Percentiles rank a stretch among this genome's conserved stretches.
phyloP scores from a whole-genome alignment of 1,140 invertebrate species.

The Caenorhabditis briggsae region DNA sequence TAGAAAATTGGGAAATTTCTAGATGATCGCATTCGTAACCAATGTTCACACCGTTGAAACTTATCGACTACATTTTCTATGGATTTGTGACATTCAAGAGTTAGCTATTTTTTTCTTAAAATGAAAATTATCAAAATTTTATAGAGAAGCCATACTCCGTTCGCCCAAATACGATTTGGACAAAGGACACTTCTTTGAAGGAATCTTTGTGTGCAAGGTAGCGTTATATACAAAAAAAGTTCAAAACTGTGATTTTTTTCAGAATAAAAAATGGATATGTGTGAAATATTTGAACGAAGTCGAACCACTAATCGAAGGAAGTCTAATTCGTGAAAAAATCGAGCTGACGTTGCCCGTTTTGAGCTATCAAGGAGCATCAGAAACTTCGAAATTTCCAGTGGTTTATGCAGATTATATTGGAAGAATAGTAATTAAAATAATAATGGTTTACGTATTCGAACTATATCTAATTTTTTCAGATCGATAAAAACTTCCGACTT shows the following conservation, averaged over 20 bases:
- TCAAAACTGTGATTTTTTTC: no score
- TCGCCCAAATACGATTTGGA: neutral
- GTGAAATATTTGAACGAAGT: neutral
- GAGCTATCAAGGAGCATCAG: neutral
- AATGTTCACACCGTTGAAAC: neutral
- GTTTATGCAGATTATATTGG: slow-evolving; percentile 13
- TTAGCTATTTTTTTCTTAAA: neutral
- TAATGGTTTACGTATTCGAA: neutral
- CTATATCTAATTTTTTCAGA: neutral
- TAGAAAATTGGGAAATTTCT: no score
- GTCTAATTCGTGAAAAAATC: neutral
- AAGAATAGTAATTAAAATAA: neutral
- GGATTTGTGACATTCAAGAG: slow-evolving; percentile 14
- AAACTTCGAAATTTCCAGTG: neutral
- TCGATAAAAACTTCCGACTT: neutral
- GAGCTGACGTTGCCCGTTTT: neutral
- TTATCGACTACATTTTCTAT: neutral
- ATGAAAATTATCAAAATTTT: neutral
- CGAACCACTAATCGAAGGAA: neutral
- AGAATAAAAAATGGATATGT: neutral
- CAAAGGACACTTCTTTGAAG: slow-evolving; percentile 1
- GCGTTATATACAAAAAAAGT: neutral
- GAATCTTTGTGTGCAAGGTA: neutral
- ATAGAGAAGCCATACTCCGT: neutral
- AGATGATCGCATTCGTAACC: neutral